These are phyloP conservation scores for Sminthurinus signatus DNA, from an alignment of 1,140 invertebrate genomes.

Conservation along the genomic window DNA sequence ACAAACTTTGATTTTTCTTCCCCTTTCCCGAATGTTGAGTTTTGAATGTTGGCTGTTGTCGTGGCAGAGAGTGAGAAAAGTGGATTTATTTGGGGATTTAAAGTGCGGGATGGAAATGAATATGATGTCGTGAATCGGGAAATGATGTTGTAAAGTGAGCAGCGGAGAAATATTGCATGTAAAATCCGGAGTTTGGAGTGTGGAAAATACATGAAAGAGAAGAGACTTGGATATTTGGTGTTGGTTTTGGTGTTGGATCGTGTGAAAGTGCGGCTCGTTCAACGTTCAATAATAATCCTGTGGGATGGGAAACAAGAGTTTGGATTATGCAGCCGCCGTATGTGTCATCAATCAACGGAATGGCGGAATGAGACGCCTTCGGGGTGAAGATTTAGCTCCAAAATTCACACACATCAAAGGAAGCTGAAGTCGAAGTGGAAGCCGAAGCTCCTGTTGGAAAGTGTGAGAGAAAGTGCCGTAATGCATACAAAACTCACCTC, in stretches of 20 bases:
- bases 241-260: conserved; percentile 9
- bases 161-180: too few species aligned
- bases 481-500: conserved; percentile 38
- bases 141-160: too few species aligned
- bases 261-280: neutral
- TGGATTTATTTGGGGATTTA: too few species aligned
- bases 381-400: conserved; percentile 37
- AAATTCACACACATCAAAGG: conserved; percentile 39
- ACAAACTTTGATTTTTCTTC: too few species aligned
- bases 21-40: too few species aligned
- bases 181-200: neutral
- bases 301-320: conserved; percentile 38
- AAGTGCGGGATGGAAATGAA: too few species aligned
- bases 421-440: too few species aligned
- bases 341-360: conserved; percentile 42
- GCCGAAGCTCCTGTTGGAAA: too few species aligned
- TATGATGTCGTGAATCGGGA: too few species aligned
- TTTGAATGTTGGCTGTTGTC: too few species aligned
- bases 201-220: neutral
- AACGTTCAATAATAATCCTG: conserved; percentile 33
- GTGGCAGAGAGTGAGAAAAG: too few species aligned
- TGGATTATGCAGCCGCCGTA: conserved; percentile 41
- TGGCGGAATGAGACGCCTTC: conserved; percentile 37
- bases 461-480: conserved; percentile 35
- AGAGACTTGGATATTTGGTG: conserved; percentile 6